These are phyloP conservation scores for Lycocorax pyrrhopterus DNA, from an alignment of 2,113 vertebrate species.

Conservation along the genomic window DNA sequence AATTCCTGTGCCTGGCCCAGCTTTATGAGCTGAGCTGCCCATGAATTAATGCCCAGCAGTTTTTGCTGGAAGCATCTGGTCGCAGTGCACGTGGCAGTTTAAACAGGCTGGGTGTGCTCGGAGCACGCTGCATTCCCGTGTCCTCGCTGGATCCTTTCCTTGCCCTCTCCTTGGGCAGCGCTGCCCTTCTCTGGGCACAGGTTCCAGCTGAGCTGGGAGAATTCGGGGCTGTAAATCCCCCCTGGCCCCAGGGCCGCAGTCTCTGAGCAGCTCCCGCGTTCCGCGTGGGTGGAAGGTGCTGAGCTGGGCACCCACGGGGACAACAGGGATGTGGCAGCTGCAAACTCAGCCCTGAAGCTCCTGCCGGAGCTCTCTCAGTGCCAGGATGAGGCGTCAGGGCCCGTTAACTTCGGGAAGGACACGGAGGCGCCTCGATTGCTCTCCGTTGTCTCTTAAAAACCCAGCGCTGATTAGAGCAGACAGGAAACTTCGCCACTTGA, in stretches of 20 bases:
- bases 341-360: background rate
- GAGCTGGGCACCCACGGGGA: background rate
- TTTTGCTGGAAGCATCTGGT: background rate
- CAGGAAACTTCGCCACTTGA: background rate
- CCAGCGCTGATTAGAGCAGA: background rate
- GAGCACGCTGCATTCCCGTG: accelerated
- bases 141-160: background rate
- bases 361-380: background rate
- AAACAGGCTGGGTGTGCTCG: background rate
- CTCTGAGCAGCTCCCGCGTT: background rate
- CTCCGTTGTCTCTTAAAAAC: background rate
- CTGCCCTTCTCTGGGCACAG: background rate
- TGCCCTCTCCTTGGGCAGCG: background rate
- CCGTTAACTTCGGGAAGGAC: slow-evolving; percentile 13
- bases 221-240: background rate
- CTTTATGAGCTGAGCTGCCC: background rate
- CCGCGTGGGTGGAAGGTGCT: background rate
- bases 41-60: accelerated
- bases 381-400: background rate
- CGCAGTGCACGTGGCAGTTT: accelerated
- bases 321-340: background rate
- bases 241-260: accelerated
- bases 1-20: background rate
- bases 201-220: background rate
- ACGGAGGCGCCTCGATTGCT: background rate